phyloP scores from a whole-genome alignment of 1,140 invertebrate genomes.

The Myzus persicae region DNA sequence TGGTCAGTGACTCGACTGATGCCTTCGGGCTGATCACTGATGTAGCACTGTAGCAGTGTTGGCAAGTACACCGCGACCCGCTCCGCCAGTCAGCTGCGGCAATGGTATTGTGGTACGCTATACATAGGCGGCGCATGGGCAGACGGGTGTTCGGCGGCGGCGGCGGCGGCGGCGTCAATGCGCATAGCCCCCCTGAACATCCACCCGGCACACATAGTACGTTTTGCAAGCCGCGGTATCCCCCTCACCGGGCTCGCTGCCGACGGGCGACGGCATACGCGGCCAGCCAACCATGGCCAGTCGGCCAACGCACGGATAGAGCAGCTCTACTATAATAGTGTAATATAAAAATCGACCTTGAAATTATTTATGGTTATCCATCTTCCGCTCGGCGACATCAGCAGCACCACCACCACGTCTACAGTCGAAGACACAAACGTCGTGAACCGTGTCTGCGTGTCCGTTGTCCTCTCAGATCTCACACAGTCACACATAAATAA shows the following conservation, averaged over 20 bases:
- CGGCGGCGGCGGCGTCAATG: too few relatives aligned
- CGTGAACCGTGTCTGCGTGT: neutral
- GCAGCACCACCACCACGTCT: neutral
- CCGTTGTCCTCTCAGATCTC: neutral
- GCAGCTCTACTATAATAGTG: neutral
- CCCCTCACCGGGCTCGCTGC: neutral
- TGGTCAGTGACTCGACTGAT: too few relatives aligned
- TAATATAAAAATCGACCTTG: constrained; percentile 9
- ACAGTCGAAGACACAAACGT: too few relatives aligned
- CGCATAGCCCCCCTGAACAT: neutral
- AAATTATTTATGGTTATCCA: constrained; percentile 6
- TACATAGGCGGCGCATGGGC: too few relatives aligned
- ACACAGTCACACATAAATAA: neutral
- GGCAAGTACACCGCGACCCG: neutral
- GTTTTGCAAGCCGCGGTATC: neutral
- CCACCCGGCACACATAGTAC: neutral
- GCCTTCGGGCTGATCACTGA: too few relatives aligned
- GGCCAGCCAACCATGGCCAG: neutral
- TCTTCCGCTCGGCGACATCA: neutral
- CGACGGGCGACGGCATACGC: neutral
- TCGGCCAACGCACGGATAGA: neutral
- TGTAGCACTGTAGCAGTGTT: too few relatives aligned
- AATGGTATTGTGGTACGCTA: neutral
- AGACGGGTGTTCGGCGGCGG: neutral
- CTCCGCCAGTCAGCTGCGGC: neutral